These are phyloP conservation scores for Periophthalmodon schlosseri DNA, from an alignment of 2,113 vertebrate genomes.

Conservation along the genomic window DNA sequence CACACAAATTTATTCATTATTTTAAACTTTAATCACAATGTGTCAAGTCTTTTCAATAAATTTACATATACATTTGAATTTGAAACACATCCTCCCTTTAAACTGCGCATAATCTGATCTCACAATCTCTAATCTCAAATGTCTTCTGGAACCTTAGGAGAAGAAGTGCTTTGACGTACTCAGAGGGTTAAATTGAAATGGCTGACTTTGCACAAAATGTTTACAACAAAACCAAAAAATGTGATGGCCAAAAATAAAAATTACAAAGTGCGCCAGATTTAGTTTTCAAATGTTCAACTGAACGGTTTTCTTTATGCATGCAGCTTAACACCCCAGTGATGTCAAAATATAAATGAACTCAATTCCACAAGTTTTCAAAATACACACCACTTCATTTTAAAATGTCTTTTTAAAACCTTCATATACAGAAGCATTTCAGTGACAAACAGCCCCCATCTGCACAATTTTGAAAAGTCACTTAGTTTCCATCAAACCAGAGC, in stretches of 20 bases:
- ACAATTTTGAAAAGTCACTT: conserved; percentile 79
- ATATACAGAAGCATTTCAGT: conserved; percentile 83
- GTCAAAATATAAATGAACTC: conserved; percentile 83
- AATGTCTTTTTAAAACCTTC: conserved; percentile 82
- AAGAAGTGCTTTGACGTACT: conserved; percentile 92
- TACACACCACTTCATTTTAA: conserved; percentile 90
- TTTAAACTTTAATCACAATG: conserved; percentile 41
- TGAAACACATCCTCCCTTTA: conserved; percentile 24
- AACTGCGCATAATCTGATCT: conserved; percentile 18
- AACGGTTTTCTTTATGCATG: conserved; percentile 96
- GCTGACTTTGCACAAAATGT: conserved; percentile 86
- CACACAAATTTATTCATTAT: conserved; percentile 18
- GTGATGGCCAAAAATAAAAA: conserved; percentile 41
- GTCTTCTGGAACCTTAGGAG: conserved; percentile 75
- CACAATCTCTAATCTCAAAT: conserved; percentile 57
- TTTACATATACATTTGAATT: conserved; percentile 34
- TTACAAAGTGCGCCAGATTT: conserved; percentile 88
- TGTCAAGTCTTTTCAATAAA: conserved; percentile 42
- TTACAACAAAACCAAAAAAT: conserved; percentile 45
- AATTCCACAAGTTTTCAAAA: conserved; percentile 91
- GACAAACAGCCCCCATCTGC: conserved; percentile 87
- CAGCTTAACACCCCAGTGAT: conserved; percentile 90
- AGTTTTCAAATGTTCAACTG: conserved; percentile 90
- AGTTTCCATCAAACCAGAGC: conserved; percentile 53
- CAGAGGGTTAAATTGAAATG: conserved; percentile 96